Conservation (phyloP, 2,113 vertebrate species). For the Tetraodon nigroviridis region DNA sequence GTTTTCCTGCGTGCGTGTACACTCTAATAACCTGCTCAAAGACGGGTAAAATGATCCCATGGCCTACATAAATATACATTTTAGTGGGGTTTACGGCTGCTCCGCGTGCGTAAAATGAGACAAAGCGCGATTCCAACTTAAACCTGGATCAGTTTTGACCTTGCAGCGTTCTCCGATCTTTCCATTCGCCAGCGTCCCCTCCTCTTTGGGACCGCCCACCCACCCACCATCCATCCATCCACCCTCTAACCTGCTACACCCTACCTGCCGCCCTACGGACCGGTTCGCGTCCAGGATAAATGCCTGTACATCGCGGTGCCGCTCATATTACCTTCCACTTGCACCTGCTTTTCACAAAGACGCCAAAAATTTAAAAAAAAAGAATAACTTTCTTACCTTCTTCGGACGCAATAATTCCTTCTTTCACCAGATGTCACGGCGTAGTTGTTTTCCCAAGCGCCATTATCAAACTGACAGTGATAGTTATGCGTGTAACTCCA, state of each 20-base stretch:
- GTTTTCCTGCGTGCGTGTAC: neutral
- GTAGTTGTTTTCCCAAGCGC: conserved; percentile 47
- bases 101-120: neutral
- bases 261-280: neutral
- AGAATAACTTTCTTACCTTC: conserved; percentile 53
- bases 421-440: conserved; percentile 35
- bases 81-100: neutral
- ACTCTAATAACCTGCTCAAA: neutral
- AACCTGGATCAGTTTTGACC: conserved; percentile 38
- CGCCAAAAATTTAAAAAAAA: neutral
- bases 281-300: conserved; percentile 13
- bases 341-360: neutral
- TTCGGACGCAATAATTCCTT: neutral
- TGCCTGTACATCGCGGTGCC: neutral
- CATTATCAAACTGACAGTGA: conserved; percentile 25
- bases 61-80: neutral
- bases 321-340: neutral
- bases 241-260: neutral
- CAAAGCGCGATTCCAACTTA: conserved; percentile 18
- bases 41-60: neutral
- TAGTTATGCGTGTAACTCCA: conserved; percentile 51
- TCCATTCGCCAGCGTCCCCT: neutral
- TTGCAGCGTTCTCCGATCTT: conserved; percentile 36
- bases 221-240: neutral
- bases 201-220: neutral